Percentiles rank a stretch among this genome's conserved stretches.
Evolutionary conservation across 2,113 vertebrate genomes (phyloP).

Genomic region (Ctenomys sociabilis): DNA sequence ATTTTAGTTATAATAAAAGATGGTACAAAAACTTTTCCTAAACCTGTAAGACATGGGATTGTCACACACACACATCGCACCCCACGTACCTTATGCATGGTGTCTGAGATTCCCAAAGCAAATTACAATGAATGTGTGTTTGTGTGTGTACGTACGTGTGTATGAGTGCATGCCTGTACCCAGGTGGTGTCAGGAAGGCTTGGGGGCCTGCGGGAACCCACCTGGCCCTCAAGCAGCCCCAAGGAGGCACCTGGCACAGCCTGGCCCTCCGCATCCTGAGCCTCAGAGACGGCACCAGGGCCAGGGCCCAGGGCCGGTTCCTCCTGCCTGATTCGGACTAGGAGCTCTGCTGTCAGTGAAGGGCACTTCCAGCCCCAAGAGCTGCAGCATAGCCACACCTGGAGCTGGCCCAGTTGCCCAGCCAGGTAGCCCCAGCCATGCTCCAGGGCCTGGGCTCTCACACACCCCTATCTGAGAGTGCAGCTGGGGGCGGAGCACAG

Average conservation of each 20-base stretch:
- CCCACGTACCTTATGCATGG: accelerated
- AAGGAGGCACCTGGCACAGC: background rate
- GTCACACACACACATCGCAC: background rate
- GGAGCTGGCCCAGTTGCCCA: background rate
- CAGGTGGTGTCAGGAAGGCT: accelerated
- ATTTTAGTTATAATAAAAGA: slow-evolving; percentile 51
- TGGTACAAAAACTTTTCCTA: background rate
- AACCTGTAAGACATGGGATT: background rate
- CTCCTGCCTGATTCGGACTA: too few relatives aligned
- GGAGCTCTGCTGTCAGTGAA: background rate
- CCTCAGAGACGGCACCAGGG: background rate
- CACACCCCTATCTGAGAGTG: background rate
- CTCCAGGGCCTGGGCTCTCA: background rate
- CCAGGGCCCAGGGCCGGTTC: background rate
- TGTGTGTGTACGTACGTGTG: background rate
- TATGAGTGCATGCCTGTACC: background rate
- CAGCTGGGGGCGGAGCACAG: accelerated
- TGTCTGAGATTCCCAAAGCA: background rate
- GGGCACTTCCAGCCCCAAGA: background rate
- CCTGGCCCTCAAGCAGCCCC: background rate
- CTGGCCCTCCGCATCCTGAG: background rate
- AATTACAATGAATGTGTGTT: background rate
- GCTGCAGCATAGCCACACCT: too few relatives aligned
- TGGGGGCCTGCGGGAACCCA: accelerated
- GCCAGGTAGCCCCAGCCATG: too few relatives aligned